A percentile compares a stretch with the other conserved stretches of the same genome.
Conservation (phyloP, 1,140 invertebrate species). For the Euborellia annulipes region DNA sequence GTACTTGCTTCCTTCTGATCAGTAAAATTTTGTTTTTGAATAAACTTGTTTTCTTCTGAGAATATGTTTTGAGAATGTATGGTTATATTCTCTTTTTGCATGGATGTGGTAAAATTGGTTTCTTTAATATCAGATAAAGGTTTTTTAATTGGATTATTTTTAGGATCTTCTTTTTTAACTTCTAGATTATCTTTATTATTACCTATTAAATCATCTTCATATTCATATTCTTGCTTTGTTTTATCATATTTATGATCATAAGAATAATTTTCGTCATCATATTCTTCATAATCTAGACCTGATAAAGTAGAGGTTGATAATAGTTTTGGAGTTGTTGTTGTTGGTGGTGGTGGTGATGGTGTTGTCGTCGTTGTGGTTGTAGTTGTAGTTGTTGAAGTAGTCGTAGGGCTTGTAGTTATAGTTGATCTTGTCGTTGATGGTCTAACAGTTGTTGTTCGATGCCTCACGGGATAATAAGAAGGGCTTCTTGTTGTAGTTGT, state of each 20-base stretch:
- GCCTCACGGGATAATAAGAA: constrained; percentile 23
- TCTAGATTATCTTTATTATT: no score
- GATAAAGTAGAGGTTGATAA: constrained; percentile 18
- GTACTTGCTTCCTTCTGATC: no score
- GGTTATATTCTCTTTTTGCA: no score
- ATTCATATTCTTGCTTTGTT: constrained; percentile 1
- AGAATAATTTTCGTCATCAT: constrained; percentile 9
- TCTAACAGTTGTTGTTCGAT: constrained; percentile 17
- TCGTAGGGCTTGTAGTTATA: constrained; percentile 7
- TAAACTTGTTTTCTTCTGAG: no score
- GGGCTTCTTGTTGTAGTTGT: constrained; percentile 22
- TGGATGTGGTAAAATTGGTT: no score
- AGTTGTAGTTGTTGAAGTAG: constrained; percentile 15
- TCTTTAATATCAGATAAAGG: no score
- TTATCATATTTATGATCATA: not conserved
- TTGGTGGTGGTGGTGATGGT: constrained; percentile 14
- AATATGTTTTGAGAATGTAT: no score
- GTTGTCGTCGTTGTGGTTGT: constrained; percentile 16
- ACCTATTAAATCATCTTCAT: constrained; percentile 1
- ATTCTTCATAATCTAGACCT: constrained; percentile 6
- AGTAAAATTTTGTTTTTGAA: no score
- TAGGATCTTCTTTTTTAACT: no score
- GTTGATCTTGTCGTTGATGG: constrained; percentile 10
- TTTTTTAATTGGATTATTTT: no score
- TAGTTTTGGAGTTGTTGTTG: constrained; percentile 18